Conservation (phyloP, 2,888 invertebrate species). For the Podabrus alpinus region DNA sequence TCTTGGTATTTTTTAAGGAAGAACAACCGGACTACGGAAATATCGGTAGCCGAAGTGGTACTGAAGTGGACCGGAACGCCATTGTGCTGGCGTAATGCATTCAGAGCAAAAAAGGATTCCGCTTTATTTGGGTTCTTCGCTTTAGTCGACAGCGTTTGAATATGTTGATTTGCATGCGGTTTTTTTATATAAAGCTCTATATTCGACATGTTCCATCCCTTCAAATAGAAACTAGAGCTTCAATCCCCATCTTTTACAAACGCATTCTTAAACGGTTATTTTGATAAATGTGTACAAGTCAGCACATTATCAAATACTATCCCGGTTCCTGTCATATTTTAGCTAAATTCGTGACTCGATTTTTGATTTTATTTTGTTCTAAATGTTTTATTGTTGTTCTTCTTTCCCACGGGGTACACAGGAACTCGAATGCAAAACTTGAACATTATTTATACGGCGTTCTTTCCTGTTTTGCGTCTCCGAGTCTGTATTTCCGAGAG, state of each 20-base stretch:
- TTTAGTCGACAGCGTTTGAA: constrained; percentile 40
- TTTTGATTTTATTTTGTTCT: constrained; percentile 40
- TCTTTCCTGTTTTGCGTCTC: constrained; percentile 36
- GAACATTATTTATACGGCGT: constrained; percentile 38
- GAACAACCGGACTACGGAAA: constrained; percentile 30
- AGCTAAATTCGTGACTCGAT: constrained; percentile 44
- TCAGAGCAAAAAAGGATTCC: constrained; percentile 33
- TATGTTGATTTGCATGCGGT: constrained; percentile 41
- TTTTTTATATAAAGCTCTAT: constrained; percentile 32
- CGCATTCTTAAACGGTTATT: constrained; percentile 38
- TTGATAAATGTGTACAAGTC: constrained; percentile 48
- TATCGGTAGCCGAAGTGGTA: constrained; percentile 27
- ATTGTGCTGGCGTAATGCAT: constrained; percentile 27
- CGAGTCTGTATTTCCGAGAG: constrained; percentile 35
- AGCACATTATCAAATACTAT: constrained; percentile 50
- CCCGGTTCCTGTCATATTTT: constrained; percentile 42
- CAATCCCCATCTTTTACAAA: constrained; percentile 29
- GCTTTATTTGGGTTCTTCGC: constrained; percentile 32
- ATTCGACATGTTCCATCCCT: constrained; percentile 33
- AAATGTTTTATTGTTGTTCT: constrained; percentile 39
- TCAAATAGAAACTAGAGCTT: constrained; percentile 34
- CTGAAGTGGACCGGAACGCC: constrained; percentile 32
- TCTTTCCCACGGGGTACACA: constrained; percentile 29
- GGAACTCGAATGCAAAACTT: constrained; percentile 40
- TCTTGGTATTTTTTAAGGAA: constrained; percentile 15